A percentile compares a stretch with the other conserved stretches of the same genome.
Evolutionary conservation across 2,888 invertebrate species (phyloP).

Genomic region (Coenonympha arcania): DNA sequence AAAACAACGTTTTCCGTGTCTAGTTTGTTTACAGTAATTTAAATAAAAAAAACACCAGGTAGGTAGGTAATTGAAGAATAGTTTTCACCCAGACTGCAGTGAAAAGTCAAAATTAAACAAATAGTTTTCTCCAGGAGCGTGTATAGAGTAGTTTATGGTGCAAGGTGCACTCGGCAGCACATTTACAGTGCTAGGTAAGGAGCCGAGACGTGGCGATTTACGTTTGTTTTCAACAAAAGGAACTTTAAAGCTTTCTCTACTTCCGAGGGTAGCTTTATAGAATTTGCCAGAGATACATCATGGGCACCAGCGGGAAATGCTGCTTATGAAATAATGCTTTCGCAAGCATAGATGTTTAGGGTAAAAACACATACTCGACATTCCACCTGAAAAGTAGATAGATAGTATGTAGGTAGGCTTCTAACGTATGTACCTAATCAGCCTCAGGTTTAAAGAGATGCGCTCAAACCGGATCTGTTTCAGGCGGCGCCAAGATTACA

Average conservation of each 20-base stretch:
- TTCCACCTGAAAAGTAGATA: no score
- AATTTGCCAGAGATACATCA: slow-evolving; percentile 4
- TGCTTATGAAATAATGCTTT: background rate
- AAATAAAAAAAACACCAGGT: slow-evolving; percentile 1
- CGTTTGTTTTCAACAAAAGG: slow-evolving; percentile 7
- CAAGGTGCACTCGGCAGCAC: slow-evolving; percentile 10
- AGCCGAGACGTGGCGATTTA: slow-evolving; percentile 12
- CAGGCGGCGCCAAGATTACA: no score
- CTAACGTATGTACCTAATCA: no score
- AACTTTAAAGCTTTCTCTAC: slow-evolving; percentile 4
- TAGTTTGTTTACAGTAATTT: background rate
- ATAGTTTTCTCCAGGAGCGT: slow-evolving; percentile 10
- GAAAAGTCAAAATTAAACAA: slow-evolving; percentile 11
- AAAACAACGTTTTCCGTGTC: no score
- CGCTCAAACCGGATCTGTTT: no score
- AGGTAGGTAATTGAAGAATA: slow-evolving; percentile 1
- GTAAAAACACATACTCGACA: no score
- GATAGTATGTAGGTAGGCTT: no score
- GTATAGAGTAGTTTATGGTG: slow-evolving; percentile 7
- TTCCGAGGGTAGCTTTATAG: background rate
- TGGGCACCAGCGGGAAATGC: background rate
- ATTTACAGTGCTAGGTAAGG: slow-evolving; percentile 14
- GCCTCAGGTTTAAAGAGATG: no score
- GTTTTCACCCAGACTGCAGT: slow-evolving; percentile 1
- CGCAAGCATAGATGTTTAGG: background rate